These are phyloP conservation scores for Diuraphis noxia DNA, from an alignment of 1,140 invertebrate genomes.

Conservation along the genomic window DNA sequence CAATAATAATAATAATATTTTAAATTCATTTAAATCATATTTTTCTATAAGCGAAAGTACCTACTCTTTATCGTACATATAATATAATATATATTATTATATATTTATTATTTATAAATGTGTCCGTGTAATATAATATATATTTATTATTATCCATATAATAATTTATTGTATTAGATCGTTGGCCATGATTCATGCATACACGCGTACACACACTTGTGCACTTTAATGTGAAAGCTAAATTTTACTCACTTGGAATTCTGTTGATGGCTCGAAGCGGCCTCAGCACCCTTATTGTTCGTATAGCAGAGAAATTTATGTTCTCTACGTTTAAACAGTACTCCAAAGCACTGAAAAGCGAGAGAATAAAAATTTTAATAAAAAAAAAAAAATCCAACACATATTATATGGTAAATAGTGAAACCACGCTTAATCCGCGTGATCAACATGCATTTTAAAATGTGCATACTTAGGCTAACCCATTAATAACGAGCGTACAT, in stretches of 20 bases:
- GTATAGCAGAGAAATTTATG: constrained; percentile 96
- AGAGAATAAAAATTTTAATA: constrained; percentile 53
- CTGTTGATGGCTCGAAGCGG: constrained; percentile 97
- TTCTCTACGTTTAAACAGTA: constrained; percentile 95
- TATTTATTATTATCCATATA: background rate
- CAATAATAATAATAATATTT: background rate
- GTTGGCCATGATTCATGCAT: background rate
- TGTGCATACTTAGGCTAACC: too few relatives aligned
- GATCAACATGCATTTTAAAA: background rate
- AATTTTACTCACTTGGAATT: constrained; percentile 92
- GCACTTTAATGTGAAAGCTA: constrained; percentile 2
- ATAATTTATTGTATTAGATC: too few relatives aligned
- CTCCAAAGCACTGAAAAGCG: constrained; percentile 79
- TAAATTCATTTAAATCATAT: background rate
- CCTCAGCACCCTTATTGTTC: constrained; percentile 94
- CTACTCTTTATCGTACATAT: background rate
- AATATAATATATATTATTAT: background rate
- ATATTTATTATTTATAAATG: background rate
- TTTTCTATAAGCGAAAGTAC: background rate
- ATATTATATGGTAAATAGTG: background rate
- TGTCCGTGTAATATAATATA: background rate
- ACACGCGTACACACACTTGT: background rate
- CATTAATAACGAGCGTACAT: background rate
- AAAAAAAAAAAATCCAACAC: constrained; percentile 1
- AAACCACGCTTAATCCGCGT: background rate